These are phyloP conservation scores for Stegana nigrithorax DNA, from an alignment of 2,888 invertebrate genomes.

Conservation along the genomic window DNA sequence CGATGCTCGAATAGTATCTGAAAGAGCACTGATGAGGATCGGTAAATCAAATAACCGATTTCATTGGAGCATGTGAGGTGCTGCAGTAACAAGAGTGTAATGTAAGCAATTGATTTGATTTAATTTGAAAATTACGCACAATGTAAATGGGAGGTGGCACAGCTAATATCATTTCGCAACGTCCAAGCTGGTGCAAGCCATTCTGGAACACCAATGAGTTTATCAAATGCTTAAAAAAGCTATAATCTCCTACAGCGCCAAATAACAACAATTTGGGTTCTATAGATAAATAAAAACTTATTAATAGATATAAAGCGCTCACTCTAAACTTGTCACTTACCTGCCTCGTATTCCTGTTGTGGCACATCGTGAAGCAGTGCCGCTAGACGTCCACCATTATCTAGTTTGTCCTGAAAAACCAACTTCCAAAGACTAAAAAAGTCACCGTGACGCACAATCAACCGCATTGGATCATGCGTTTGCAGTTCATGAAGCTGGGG, in stretches of 20 bases:
- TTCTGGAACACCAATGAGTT: constrained; percentile 73
- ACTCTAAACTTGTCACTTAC: constrained; percentile 54
- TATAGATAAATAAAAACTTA: constrained; percentile 32
- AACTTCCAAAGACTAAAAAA: constrained; percentile 73
- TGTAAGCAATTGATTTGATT: neutral
- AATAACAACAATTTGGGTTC: constrained; percentile 74
- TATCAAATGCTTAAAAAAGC: constrained; percentile 75
- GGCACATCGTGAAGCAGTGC: constrained; percentile 71
- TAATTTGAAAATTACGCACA: constrained; percentile 67
- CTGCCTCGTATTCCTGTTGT: constrained; percentile 68
- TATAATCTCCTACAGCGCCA: constrained; percentile 68
- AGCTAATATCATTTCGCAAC: constrained; percentile 74
- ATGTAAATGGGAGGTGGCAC: constrained; percentile 74
- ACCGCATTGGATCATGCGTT: constrained; percentile 48
- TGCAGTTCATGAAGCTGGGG: constrained; percentile 64
- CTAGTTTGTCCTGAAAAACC: constrained; percentile 73
- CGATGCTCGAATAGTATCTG: constrained; percentile 77
- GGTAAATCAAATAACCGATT: constrained; percentile 71
- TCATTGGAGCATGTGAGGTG: constrained; percentile 73
- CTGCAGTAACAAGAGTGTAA: constrained; percentile 58
- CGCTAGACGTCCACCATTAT: constrained; percentile 71
- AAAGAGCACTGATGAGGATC: constrained; percentile 74
- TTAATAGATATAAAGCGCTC: neutral
- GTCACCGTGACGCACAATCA: constrained; percentile 69
- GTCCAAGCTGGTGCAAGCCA: constrained; percentile 72